Conservation (phyloP, 2,113 vertebrate species). For the Chionodraco myersi region DNA sequence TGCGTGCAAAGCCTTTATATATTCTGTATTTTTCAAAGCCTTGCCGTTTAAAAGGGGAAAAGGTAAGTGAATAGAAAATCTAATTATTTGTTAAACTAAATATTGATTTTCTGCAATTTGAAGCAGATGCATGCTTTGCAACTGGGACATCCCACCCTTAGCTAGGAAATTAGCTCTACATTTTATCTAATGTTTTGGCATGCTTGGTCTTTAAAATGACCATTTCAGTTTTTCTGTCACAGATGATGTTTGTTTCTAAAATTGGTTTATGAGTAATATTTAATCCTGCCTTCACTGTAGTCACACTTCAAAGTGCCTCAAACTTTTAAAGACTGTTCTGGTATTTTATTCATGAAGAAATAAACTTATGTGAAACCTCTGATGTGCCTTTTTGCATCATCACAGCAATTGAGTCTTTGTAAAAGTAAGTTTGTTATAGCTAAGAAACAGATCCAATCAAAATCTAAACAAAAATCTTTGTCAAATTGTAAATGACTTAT, state of each 20-base stretch:
- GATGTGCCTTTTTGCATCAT: slow-evolving; percentile 13
- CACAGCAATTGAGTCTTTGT: not conserved
- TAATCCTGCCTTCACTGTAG: slow-evolving; percentile 67
- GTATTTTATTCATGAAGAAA: slow-evolving; percentile 65
- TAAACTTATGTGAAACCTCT: slow-evolving; percentile 65
- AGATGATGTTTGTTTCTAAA: slow-evolving; percentile 42
- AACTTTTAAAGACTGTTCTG: slow-evolving; percentile 72
- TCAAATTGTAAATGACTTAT: not conserved
- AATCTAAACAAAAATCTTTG: not conserved
- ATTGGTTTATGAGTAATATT: slow-evolving; percentile 47
- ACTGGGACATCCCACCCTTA: slow-evolving; percentile 45
- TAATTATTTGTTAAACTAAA: slow-evolving; percentile 27
- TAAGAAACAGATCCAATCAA: not conserved
- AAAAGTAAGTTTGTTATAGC: not conserved
- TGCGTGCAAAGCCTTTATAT: slow-evolving; percentile 50
- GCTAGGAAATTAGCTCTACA: slow-evolving; percentile 26
- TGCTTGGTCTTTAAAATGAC: slow-evolving; percentile 46
- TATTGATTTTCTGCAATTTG: slow-evolving; percentile 38
- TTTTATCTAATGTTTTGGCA: slow-evolving; percentile 38
- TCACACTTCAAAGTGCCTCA: slow-evolving; percentile 77
- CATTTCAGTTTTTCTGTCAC: slow-evolving; percentile 36
- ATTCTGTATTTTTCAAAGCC: slow-evolving; percentile 39
- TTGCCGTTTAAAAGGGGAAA: slow-evolving; percentile 20
- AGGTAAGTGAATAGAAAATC: slow-evolving; percentile 39
- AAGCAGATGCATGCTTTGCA: slow-evolving; percentile 65